These are phyloP conservation scores for Prenolepis imparis DNA, from an alignment of 2,888 invertebrate species.

Conservation along the genomic window DNA sequence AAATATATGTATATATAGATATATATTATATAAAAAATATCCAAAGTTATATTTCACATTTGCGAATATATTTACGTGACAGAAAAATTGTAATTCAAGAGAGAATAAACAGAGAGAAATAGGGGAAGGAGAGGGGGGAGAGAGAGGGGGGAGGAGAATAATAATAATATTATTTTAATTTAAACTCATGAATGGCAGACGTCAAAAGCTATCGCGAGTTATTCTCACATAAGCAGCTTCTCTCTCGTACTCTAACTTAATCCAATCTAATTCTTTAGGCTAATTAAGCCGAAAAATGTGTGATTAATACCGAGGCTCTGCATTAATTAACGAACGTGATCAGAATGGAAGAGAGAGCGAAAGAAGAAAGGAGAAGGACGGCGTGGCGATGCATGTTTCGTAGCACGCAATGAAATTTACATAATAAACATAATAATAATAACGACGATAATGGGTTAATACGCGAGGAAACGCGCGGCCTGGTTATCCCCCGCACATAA, in stretches of 20 bases:
- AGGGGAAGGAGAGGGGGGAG: no score
- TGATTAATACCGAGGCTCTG: constrained; percentile 35
- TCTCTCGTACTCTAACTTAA: not conserved
- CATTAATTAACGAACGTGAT: constrained; percentile 54
- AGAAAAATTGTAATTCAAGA: not conserved
- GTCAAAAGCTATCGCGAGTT: not conserved
- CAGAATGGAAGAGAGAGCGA: constrained; percentile 40
- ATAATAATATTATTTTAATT: not conserved
- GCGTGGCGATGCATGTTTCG: constrained; percentile 39
- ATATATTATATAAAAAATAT: not conserved
- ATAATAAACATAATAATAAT: constrained; percentile 59
- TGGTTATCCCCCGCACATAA: constrained; percentile 51
- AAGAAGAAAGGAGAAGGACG: constrained; percentile 29
- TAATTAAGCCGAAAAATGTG: constrained; percentile 40
- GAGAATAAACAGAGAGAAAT: not conserved
- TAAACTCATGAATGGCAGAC: not conserved
- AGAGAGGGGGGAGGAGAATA: no score
- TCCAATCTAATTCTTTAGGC: not conserved
- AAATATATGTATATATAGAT: not conserved
- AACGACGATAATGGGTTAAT: constrained; percentile 55
- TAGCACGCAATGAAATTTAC: constrained; percentile 53
- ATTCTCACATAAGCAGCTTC: not conserved
- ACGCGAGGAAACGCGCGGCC: constrained; percentile 43
- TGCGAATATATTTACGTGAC: not conserved
- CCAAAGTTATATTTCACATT: not conserved